Evolutionary conservation across 2,888 invertebrate genomes (phyloP).

Genomic region (Tipula lateralis): DNA sequence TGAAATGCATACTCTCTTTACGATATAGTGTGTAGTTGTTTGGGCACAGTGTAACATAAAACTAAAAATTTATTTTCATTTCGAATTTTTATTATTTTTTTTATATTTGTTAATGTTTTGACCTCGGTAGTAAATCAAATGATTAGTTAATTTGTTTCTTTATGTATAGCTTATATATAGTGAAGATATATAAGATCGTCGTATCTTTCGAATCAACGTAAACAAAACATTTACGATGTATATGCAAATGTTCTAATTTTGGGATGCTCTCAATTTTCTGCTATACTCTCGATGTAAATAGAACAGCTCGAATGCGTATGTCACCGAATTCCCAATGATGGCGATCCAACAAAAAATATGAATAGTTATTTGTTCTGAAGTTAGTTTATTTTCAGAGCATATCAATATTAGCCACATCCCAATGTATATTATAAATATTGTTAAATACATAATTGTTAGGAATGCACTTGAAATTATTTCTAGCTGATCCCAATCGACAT

Average conservation of each 20-base stretch:
- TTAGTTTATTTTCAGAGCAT: background rate
- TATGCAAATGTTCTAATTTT: no score
- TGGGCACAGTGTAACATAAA: background rate
- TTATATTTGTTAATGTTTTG: background rate
- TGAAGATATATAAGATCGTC: no score
- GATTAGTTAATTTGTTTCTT: background rate
- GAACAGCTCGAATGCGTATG: background rate
- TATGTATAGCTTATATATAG: background rate
- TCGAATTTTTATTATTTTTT: background rate
- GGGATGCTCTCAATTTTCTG: no score
- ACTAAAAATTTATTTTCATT: background rate
- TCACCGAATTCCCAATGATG: background rate
- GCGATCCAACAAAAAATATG: background rate
- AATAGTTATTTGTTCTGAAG: background rate
- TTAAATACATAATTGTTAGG: background rate
- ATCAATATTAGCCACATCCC: background rate
- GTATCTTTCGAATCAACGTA: background rate
- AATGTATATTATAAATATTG: background rate
- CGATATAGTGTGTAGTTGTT: background rate
- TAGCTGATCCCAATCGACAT: background rate
- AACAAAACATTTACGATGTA: background rate
- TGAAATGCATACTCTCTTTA: background rate
- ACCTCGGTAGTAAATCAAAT: background rate
- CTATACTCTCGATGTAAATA: background rate
- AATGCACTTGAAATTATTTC: background rate